Evolutionary conservation across 2,113 vertebrate species (phyloP).

Genomic region (Cyanoramphus novaezelandiae): DNA sequence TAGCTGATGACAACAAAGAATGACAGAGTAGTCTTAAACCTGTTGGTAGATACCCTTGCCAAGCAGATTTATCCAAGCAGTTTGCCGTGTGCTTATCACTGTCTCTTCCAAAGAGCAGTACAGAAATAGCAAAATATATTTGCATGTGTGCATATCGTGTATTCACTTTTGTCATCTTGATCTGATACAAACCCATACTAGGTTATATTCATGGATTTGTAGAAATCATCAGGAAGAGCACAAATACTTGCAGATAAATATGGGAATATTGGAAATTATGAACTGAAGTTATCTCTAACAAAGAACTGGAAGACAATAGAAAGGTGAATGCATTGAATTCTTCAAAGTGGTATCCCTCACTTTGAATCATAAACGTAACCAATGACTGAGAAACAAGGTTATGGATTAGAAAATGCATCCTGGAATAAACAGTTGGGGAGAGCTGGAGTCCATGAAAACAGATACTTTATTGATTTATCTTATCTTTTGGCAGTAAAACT

Average conservation of each 20-base stretch:
- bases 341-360: background rate
- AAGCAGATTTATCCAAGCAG: background rate
- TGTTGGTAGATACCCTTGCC: background rate
- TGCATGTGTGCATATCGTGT: background rate
- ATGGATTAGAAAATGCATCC: background rate
- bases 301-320: background rate
- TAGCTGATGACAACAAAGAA: background rate
- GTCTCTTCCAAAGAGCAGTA: background rate
- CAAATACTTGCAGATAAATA: background rate
- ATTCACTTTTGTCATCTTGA: background rate
- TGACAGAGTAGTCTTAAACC: background rate
- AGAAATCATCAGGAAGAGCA: background rate
- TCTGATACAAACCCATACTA: background rate
- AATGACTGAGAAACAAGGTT: background rate
- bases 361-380: background rate
- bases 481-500: background rate
- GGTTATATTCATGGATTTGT: background rate
- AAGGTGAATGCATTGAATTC: background rate
- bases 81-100: fast-evolving
- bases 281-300: background rate
- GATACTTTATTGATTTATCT: background rate
- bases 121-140: background rate
- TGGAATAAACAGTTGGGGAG: background rate
- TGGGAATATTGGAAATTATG: background rate
- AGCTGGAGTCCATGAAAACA: background rate